These are phyloP conservation scores for Trichonephila clavipes DNA, from an alignment of 1,140 invertebrate genomes.

Conservation along the genomic window DNA sequence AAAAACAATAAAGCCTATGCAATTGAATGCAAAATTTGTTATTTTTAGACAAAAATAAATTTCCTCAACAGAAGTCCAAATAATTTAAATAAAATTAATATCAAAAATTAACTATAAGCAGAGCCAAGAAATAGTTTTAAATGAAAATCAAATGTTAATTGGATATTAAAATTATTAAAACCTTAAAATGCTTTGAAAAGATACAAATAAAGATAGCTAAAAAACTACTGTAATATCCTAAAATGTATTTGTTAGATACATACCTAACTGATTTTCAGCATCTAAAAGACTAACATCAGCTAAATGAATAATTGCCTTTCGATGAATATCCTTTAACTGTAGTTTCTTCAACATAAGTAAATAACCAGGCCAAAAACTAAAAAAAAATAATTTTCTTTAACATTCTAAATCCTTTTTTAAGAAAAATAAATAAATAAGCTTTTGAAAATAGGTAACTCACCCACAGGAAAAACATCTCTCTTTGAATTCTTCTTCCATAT, in stretches of 20 bases:
- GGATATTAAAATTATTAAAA: neutral
- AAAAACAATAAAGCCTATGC: too few relatives aligned
- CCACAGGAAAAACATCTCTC: conserved; percentile 45
- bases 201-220: neutral
- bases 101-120: neutral
- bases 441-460: conserved; percentile 16
- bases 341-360: conserved; percentile 56
- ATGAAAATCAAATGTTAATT: neutral
- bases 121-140: neutral
- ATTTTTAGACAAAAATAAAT: neutral
- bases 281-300: conserved; percentile 63
- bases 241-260: neutral
- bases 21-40: neutral
- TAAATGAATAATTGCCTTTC: conserved; percentile 56
- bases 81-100: neutral
- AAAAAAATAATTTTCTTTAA: neutral
- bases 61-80: neutral
- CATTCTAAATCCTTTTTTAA: too few relatives aligned
- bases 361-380: conserved; percentile 71
- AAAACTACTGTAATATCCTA: neutral
- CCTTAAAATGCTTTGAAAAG: neutral
- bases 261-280: conserved; percentile 56
- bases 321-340: conserved; percentile 21
- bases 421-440: too few relatives aligned
- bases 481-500: conserved; percentile 34